phyloP scores from a whole-genome alignment of 2,797 vertebrate genomes.

The Loris lydekkerianus region DNA sequence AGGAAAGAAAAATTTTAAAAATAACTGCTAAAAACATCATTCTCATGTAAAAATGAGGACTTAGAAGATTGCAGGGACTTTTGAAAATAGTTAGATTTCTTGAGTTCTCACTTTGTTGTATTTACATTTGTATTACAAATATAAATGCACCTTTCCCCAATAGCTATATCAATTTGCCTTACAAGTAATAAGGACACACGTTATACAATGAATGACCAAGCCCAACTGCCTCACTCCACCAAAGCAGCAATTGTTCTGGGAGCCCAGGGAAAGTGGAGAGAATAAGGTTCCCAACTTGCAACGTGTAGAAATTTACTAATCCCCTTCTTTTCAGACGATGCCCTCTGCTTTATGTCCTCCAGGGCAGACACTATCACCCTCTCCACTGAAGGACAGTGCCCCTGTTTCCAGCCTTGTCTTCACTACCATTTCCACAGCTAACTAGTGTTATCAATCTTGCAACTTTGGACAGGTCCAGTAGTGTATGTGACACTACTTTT shows the following conservation, averaged over 20 bases:
- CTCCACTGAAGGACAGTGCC: too few species aligned
- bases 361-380: neutral
- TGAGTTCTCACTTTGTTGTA: neutral
- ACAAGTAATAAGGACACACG: neutral
- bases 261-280: neutral
- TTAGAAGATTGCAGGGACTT: neutral
- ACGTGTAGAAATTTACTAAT: neutral
- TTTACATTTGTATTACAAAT: neutral
- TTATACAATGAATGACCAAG: neutral
- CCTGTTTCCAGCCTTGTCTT: neutral
- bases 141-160: neutral
- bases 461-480: neutral
- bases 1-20: conserved; percentile 44
- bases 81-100: conserved; percentile 12
- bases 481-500: neutral
- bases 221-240: neutral
- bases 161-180: neutral
- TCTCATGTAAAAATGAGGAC: neutral
- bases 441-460: neutral
- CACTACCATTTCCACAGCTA: neutral
- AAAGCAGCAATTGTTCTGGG: neutral
- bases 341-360: neutral
- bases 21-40: neutral
- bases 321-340: neutral
- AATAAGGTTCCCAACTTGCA: neutral